phyloP scores from a whole-genome alignment of 2,113 vertebrate genomes.

The Numida meleagris region DNA sequence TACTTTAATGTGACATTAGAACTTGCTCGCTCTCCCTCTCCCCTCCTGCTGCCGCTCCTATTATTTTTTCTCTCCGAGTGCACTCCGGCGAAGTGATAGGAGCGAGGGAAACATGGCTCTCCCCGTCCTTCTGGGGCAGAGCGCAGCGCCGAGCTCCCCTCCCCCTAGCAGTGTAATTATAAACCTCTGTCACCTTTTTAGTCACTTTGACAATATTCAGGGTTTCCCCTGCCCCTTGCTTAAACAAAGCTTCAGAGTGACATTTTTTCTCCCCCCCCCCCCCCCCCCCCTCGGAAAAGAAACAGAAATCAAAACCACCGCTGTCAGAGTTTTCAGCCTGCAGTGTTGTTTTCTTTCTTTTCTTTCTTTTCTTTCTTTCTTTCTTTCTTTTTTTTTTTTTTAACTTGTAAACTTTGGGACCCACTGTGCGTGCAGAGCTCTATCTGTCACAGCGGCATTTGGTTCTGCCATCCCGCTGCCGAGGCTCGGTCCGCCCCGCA shows the following conservation, averaged over 20 bases:
- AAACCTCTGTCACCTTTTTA: conserved; percentile 73
- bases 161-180: conserved; percentile 74
- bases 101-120: conserved; percentile 55
- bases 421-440: conserved; percentile 45
- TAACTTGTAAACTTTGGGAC: conserved; percentile 77
- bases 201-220: conserved; percentile 78
- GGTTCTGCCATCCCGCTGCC: conserved; percentile 65
- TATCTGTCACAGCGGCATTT: conserved; percentile 78
- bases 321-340: conserved; percentile 69
- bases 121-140: conserved; percentile 62
- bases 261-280: neutral
- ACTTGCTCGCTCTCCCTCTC: conserved; percentile 60
- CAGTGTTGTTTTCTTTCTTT: neutral
- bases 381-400: neutral
- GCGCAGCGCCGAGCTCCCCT: conserved; percentile 57
- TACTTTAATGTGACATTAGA: conserved; percentile 71
- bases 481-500: conserved; percentile 65
- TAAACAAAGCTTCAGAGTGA: conserved; percentile 66
- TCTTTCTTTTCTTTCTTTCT: neutral
- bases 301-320: conserved; percentile 79
- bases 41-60: neutral
- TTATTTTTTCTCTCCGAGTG: neutral
- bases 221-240: conserved; percentile 59
- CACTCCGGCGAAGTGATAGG: conserved; percentile 73
- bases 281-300: conserved; percentile 60